phyloP scores from a whole-genome alignment of 2,888 invertebrate genomes.

The Apomyelois bistriatella region DNA sequence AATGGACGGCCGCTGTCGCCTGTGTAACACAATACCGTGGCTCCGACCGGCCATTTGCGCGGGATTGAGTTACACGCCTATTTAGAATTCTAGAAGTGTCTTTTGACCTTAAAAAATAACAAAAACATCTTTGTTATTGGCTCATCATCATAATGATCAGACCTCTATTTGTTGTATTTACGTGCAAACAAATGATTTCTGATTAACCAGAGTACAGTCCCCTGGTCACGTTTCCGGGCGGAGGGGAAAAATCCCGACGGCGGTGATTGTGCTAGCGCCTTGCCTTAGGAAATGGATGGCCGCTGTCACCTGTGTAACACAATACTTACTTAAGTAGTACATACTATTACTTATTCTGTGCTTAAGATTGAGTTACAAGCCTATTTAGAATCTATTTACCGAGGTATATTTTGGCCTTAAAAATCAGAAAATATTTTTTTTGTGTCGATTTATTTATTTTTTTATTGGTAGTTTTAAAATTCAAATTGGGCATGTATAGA shows the following conservation, averaged over 20 bases:
- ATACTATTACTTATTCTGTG: too few species aligned
- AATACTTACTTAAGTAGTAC: too few species aligned
- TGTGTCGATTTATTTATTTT: too few species aligned
- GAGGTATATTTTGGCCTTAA: too few species aligned
- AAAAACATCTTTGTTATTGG: constrained; percentile 41
- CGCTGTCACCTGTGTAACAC: constrained; percentile 62
- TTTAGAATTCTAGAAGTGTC: constrained; percentile 8
- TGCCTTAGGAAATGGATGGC: constrained; percentile 54
- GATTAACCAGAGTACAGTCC: constrained; percentile 24
- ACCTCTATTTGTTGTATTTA: too few species aligned
- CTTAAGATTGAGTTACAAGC: constrained; percentile 51
- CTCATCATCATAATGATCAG: too few species aligned
- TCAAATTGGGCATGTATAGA: too few species aligned
- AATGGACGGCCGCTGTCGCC: constrained; percentile 61
- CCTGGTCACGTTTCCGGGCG: constrained; percentile 37
- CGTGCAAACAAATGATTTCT: too few species aligned
- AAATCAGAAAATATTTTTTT: too few species aligned
- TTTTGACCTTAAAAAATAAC: constrained; percentile 22
- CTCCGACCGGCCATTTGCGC: constrained; percentile 51
- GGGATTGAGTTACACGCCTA: constrained; percentile 49
- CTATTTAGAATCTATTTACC: constrained; percentile 7
- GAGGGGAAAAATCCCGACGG: constrained; percentile 55
- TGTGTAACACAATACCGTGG: constrained; percentile 62
- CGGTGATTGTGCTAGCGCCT: constrained; percentile 69
- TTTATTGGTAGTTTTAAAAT: too few species aligned